Percentiles rank a stretch among this genome's conserved stretches.
Evolutionary conservation across 2,113 vertebrate genomes (phyloP).

Genomic region (Salvelinus sp.): DNA sequence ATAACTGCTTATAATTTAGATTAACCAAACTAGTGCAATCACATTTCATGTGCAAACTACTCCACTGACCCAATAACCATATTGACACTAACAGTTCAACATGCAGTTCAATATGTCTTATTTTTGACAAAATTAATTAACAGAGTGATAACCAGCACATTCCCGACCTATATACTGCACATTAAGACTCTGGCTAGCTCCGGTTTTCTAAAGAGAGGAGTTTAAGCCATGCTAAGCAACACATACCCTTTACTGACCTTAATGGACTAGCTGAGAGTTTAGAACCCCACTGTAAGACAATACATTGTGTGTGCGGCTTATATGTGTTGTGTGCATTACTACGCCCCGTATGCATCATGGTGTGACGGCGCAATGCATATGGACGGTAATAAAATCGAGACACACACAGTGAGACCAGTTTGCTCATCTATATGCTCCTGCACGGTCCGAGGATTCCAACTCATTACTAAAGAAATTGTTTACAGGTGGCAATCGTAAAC

Average conservation of each 20-base stretch:
- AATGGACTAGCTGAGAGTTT: constrained; percentile 26
- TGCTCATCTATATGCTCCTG: constrained; percentile 12
- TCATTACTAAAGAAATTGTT: constrained; percentile 1
- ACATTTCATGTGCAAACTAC: no score
- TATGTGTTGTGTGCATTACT: no score
- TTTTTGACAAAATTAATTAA: neutral
- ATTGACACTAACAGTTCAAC: neutral
- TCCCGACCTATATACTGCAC: constrained; percentile 1
- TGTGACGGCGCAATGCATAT: constrained; percentile 3
- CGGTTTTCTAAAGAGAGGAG: constrained; percentile 38
- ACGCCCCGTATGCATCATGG: neutral
- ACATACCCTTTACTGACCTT: constrained; percentile 46
- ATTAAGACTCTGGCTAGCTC: constrained; percentile 19
- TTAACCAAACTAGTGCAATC: no score
- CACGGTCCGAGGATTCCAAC: neutral
- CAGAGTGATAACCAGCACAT: no score
- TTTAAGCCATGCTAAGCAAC: constrained; percentile 57
- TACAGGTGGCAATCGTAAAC: constrained; percentile 7
- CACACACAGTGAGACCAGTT: neutral
- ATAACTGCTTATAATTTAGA: no score
- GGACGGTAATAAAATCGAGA: constrained; percentile 4
- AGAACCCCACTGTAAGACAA: constrained; percentile 32
- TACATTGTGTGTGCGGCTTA: constrained; percentile 1
- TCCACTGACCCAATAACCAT: no score
- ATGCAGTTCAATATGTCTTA: neutral